phyloP scores from a whole-genome alignment of 1,140 invertebrate genomes.

The Penaeus japonicus region DNA sequence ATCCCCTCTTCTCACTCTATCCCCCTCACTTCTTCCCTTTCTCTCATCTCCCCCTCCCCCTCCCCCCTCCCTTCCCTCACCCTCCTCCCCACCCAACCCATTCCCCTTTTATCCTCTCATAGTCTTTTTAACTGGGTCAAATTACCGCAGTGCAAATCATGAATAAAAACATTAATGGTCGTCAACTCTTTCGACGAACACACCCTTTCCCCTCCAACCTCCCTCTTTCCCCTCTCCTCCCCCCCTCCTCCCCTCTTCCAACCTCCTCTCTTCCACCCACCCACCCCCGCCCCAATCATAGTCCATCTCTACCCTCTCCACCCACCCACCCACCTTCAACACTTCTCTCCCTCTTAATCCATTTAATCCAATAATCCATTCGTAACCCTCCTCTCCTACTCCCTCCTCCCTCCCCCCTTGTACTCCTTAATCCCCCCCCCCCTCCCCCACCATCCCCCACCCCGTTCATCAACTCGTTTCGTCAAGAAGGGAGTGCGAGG shows the following conservation, averaged over 20 bases:
- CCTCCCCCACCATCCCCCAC: too few species aligned
- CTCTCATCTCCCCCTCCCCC: not conserved
- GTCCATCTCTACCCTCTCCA: not conserved
- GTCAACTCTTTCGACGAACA: too few species aligned
- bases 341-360: not conserved
- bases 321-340: not conserved
- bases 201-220: too few species aligned
- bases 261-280: not conserved
- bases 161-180: too few species aligned
- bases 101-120: too few species aligned
- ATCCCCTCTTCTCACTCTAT: conserved; percentile 3
- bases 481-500: too few species aligned
- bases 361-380: not conserved
- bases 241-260: not conserved
- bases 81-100: not conserved
- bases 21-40: conserved; percentile 10
- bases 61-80: not conserved
- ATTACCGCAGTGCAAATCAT: too few species aligned
- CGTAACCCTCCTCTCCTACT: too few species aligned
- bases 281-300: not conserved
- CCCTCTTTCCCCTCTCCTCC: conserved; percentile 6
- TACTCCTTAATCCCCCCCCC: too few species aligned
- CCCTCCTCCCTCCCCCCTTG: too few species aligned
- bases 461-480: too few species aligned
- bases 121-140: too few species aligned